These are phyloP conservation scores for Drosophila melanogaster DNA, from an alignment of 1,140 invertebrate species.

Conservation along the genomic window Release_6_plus_ISO1_MT NC_004354.4:15740501-15741000, in stretches of 20 bases:
- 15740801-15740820: background rate
- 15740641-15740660: constrained; percentile 13
- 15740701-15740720: background rate
- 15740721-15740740: constrained; percentile 8
- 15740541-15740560: constrained; percentile 25
- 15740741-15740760: constrained; percentile 29
- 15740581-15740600: constrained; percentile 28
- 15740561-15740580: constrained; percentile 40
- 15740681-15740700: constrained; percentile 1
- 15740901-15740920: no score
- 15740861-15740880: background rate
- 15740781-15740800: background rate
- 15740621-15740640: background rate
- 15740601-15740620: constrained; percentile 21
- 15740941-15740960: no score
- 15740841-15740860: background rate
- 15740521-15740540: constrained; percentile 6
- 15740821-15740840: background rate
- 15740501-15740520: constrained; percentile 10
- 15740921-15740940: no score
- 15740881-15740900: background rate
- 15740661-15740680: no score
- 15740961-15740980: no score
- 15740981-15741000: no score
- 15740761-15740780: constrained; percentile 2